Base-by-base conservation (phyloP, 2,888 invertebrate genomes). In the Drosophila borborema region DNA sequence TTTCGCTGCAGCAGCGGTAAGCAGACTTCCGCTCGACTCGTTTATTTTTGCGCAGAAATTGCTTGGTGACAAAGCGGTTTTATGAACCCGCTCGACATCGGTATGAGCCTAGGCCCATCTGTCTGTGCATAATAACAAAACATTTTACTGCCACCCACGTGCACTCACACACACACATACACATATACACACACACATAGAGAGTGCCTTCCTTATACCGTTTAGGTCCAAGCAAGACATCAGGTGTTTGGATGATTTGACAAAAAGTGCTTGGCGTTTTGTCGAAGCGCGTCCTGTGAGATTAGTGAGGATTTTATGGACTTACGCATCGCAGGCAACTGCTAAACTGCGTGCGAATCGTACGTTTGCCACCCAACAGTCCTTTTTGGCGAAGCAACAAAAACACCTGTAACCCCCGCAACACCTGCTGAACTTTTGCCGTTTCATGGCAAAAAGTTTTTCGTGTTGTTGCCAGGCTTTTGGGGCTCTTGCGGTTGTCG, bases 201-300 rank as follows among this genome's bases (percentile, higher is more conserved):
- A 31, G 18, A 23, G 18, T 41, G 56, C 49, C 18, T 38, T 38
- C 46, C 38, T 36, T 38, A 8, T 12, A 14, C 20, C 62, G 61
- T 59, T 69, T 74, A 72, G 70, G 70, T 72, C 69, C 48, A 58
- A 84, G 74, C 62, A 82, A 89, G 90, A 90, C 89, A 91, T 91
- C 91, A 91, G 91, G 88, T 91, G 91, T 79, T 79, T 88, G 91
- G 82, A 82, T 91, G 91, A 91, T 89, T 91, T 88, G 85, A 81
- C 91, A 91, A 80, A 90, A 90, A 90, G 84, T 80, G 89, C 85
- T 81, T 80, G 87, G 82, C 78, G 77, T 87, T 86, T 86, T 86
- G 86, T 82, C 76, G 81, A 86, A 81, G 74, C 77, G 72, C 82
- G 75, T 74, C 72, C 78, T 74, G 76, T 45, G 75, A 89, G 87